phyloP scores from a whole-genome alignment of 1,140 invertebrate genomes.

The Pygmarrhopalites habei region DNA sequence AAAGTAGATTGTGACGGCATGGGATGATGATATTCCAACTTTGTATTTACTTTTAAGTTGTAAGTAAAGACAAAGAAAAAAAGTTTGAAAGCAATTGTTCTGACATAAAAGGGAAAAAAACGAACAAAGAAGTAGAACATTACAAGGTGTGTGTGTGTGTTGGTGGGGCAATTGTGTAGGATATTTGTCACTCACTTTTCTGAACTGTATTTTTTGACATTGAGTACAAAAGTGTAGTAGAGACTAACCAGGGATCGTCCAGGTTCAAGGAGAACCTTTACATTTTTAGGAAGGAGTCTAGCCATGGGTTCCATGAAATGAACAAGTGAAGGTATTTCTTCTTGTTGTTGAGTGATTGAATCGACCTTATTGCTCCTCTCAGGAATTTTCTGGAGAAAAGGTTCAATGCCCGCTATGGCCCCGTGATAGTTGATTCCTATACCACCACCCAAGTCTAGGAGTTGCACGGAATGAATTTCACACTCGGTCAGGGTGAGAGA shows the following conservation, averaged over 20 bases:
- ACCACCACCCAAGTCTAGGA: constrained; percentile 46
- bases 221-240: background rate
- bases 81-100: too few species aligned
- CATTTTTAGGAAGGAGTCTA: constrained; percentile 31
- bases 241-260: constrained; percentile 41
- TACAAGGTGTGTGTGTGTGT: too few species aligned
- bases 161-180: too few species aligned
- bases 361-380: constrained; percentile 5
- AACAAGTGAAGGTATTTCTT: constrained; percentile 35
- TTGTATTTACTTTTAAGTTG: too few species aligned
- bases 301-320: constrained; percentile 26
- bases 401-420: constrained; percentile 17
- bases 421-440: constrained; percentile 44
- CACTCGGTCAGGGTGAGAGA: constrained; percentile 28
- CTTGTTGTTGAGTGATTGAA: too few species aligned
- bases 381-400: constrained; percentile 6
- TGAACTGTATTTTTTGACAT: too few species aligned
- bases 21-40: too few species aligned
- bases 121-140: background rate
- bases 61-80: too few species aligned
- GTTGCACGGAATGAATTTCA: constrained; percentile 26
- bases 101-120: too few species aligned
- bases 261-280: constrained; percentile 45
- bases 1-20: too few species aligned
- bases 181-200: too few species aligned